Conservation (phyloP, 2,797 vertebrate genomes). For the Alectoris magna region DNA sequence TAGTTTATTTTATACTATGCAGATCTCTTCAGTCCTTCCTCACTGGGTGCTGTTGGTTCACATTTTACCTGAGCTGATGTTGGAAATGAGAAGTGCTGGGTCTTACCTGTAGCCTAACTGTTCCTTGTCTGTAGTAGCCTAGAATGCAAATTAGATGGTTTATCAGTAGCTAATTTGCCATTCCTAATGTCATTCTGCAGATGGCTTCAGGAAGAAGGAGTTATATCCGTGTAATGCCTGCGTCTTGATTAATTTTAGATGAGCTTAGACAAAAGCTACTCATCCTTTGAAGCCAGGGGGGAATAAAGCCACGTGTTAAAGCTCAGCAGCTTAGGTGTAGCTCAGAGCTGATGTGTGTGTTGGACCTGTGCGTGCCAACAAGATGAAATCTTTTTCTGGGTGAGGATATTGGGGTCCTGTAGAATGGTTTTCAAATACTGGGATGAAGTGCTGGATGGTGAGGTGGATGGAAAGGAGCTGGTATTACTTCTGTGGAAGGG, state of each 20-base stretch:
- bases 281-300: neutral
- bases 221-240: neutral
- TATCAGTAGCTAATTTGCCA: slow-evolving; percentile 10
- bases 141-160: slow-evolving; percentile 24
- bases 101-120: neutral
- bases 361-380: neutral
- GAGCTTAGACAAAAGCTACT: slow-evolving; percentile 24
- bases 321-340: neutral
- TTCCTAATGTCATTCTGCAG: slow-evolving; percentile 28
- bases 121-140: neutral
- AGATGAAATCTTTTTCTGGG: neutral
- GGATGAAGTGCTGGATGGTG: neutral
- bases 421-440: accelerated
- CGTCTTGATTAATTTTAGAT: slow-evolving; percentile 22
- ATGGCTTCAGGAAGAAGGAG: slow-evolving; percentile 10
- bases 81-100: neutral
- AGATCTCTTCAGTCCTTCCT: neutral
- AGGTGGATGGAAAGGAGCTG: neutral
- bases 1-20: neutral
- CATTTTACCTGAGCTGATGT: neutral
- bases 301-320: neutral
- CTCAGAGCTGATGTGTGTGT: neutral
- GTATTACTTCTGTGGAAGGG: neutral
- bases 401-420: neutral
- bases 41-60: neutral